Conservation (phyloP, 2,888 invertebrate species). For the Tetropium fuscum region DNA sequence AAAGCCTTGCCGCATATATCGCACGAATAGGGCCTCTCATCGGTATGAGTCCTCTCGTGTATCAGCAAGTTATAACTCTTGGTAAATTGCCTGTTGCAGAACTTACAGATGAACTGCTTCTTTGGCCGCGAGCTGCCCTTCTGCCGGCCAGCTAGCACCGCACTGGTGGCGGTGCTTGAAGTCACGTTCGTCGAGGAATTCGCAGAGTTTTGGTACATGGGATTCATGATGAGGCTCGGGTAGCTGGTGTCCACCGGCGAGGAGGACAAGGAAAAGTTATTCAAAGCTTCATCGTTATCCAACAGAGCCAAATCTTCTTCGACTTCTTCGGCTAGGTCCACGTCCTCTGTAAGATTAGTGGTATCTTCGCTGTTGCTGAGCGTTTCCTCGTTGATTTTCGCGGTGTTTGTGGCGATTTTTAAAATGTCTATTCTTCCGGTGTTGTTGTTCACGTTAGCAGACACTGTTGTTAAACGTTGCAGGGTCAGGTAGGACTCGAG, state of each 20-base stretch:
- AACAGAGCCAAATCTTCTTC: slow-evolving; percentile 81
- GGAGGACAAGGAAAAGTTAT: slow-evolving; percentile 71
- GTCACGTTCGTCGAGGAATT: slow-evolving; percentile 67
- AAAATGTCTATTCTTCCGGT: slow-evolving; percentile 74
- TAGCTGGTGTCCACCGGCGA: slow-evolving; percentile 76
- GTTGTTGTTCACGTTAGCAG: slow-evolving; percentile 65
- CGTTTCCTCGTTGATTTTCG: slow-evolving; percentile 61
- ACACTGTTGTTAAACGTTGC: slow-evolving; percentile 80
- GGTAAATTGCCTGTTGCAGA: slow-evolving; percentile 97
- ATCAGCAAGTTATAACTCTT: slow-evolving; percentile 98
- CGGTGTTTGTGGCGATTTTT: slow-evolving; percentile 70
- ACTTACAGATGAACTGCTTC: slow-evolving; percentile 96
- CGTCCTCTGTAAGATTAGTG: slow-evolving; percentile 69
- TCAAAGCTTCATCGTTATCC: slow-evolving; percentile 75
- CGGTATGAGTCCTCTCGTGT: slow-evolving; percentile 97
- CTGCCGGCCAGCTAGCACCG: slow-evolving; percentile 61
- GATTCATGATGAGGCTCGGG: slow-evolving; percentile 78
- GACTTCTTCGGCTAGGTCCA: slow-evolving; percentile 77
- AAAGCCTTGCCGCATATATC: slow-evolving; percentile 99
- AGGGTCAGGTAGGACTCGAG: slow-evolving; percentile 87
- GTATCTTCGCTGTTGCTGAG: slow-evolving; percentile 55
- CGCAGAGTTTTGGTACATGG: slow-evolving; percentile 73
- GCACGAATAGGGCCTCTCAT: slow-evolving; percentile 97
- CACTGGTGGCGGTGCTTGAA: slow-evolving; percentile 64
- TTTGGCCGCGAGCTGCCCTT: slow-evolving; percentile 72